Evolutionary conservation across 2,113 vertebrate species (phyloP).

Genomic region (Dunckerocampus dactyliophorus): DNA sequence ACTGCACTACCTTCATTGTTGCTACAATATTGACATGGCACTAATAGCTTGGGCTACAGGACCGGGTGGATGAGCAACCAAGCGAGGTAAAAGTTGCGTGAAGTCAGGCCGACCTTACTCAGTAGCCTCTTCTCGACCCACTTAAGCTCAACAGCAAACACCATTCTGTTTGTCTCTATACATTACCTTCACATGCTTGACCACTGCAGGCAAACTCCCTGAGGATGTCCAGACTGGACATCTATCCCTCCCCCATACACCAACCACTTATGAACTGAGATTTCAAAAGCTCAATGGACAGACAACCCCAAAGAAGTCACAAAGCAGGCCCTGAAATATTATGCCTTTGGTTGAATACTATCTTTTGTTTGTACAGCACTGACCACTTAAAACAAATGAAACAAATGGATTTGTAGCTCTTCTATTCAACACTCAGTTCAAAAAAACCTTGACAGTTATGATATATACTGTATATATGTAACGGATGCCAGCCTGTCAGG

Average conservation of each 20-base stretch:
- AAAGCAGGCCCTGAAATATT: not conserved
- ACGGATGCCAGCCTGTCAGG: too few species aligned
- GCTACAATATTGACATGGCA: constrained; percentile 65
- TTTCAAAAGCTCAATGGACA: not conserved
- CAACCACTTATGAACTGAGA: constrained; percentile 7
- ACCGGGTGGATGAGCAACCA: constrained; percentile 40
- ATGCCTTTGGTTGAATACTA: constrained; percentile 13
- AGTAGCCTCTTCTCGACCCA: constrained; percentile 43
- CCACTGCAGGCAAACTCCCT: constrained; percentile 38
- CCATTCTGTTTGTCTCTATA: constrained; percentile 58
- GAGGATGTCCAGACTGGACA: constrained; percentile 33
- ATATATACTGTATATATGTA: too few species aligned
- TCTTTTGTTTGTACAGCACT: not conserved
- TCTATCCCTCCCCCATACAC: constrained; percentile 15
- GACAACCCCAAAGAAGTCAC: too few species aligned
- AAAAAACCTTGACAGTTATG: too few species aligned
- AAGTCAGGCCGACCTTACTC: constrained; percentile 26
- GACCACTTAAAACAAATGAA: too few species aligned
- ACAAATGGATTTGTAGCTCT: too few species aligned
- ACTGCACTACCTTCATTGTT: constrained; percentile 48
- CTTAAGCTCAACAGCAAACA: constrained; percentile 56
- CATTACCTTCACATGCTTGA: constrained; percentile 58
- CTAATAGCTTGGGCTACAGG: constrained; percentile 48
- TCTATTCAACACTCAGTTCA: not conserved
- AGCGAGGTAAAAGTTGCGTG: constrained; percentile 52